Conservation (phyloP, 2,888 invertebrate species). For the Drosophila niveifrons region DNA sequence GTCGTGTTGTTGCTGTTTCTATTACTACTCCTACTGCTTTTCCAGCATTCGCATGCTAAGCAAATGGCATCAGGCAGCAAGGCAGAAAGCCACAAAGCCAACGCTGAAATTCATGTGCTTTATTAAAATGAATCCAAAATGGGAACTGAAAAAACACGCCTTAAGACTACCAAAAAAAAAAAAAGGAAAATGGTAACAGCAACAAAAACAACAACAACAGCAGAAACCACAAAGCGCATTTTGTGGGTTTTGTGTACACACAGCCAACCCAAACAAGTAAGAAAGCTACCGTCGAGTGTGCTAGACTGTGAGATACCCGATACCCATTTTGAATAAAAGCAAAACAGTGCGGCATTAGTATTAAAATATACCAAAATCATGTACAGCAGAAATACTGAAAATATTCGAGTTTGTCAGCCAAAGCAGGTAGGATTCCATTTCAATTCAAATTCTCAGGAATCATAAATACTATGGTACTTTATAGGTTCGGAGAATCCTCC, state of each 20-base stretch:
- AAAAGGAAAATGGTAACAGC: slow-evolving; percentile 18
- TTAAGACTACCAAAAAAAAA: slow-evolving; percentile 30
- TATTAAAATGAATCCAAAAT: slow-evolving; percentile 79
- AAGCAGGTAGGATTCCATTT: no score
- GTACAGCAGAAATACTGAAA: slow-evolving; percentile 36
- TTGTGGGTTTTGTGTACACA: slow-evolving; percentile 36
- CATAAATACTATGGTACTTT: no score
- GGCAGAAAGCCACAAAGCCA: slow-evolving; percentile 68
- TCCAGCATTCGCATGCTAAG: slow-evolving; percentile 71
- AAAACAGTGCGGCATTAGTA: no score
- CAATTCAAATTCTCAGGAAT: no score
- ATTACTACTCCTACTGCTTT: slow-evolving; percentile 10
- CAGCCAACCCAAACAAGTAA: slow-evolving; percentile 1
- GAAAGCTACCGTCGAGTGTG: no score
- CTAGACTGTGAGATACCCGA: no score
- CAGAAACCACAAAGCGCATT: slow-evolving; percentile 60
- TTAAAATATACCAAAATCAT: no score
- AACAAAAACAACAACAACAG: slow-evolving; percentile 1
- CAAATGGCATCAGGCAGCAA: slow-evolving; percentile 45
- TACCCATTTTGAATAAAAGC: no score
- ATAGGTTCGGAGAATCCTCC: no score
- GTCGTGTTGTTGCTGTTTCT: background rate
- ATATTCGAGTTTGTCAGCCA: no score
- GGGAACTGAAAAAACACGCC: slow-evolving; percentile 39
- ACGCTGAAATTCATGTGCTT: slow-evolving; percentile 72